Conservation (phyloP, 1,140 invertebrate species). For the Zeugodacus cucurbitae region DNA sequence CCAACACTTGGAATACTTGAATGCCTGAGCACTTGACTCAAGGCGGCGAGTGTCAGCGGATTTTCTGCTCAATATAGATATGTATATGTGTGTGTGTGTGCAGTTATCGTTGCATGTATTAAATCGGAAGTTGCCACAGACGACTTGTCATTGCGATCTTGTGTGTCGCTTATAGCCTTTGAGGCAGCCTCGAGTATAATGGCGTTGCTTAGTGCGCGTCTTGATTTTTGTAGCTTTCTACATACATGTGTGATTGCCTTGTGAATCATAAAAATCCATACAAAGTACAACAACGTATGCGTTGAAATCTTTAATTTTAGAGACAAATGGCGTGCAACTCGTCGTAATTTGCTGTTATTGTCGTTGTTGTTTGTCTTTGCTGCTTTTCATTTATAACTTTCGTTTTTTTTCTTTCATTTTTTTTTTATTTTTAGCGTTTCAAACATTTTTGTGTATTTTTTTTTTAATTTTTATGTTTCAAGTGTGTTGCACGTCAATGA, state of each 20-base stretch:
- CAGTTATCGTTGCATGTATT: background rate
- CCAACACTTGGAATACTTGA: background rate
- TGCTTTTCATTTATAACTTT: background rate
- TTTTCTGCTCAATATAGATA: background rate
- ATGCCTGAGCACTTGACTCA: too few species aligned
- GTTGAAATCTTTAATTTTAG: slow-evolving; percentile 27
- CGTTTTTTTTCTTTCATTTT: background rate
- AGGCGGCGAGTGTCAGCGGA: background rate
- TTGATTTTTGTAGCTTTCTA: background rate
- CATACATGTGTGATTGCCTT: background rate
- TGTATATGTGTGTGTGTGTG: background rate
- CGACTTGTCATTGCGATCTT: background rate
- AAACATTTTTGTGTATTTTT: background rate
- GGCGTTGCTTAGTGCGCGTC: background rate
- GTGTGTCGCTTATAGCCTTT: slow-evolving; percentile 21
- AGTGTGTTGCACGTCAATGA: slow-evolving; percentile 19
- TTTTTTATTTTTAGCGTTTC: background rate
- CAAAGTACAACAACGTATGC: slow-evolving; percentile 2
- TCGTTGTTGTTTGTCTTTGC: background rate
- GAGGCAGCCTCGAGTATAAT: background rate
- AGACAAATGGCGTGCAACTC: slow-evolving; percentile 25
- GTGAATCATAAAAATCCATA: slow-evolving; percentile 39
- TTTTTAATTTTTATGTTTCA: slow-evolving; percentile 1
- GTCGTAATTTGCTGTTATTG: slow-evolving; percentile 18
- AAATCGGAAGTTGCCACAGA: slow-evolving; percentile 16